phyloP scores from a whole-genome alignment of 2,113 vertebrate genomes.

The Eudyptes chrysolophus region DNA sequence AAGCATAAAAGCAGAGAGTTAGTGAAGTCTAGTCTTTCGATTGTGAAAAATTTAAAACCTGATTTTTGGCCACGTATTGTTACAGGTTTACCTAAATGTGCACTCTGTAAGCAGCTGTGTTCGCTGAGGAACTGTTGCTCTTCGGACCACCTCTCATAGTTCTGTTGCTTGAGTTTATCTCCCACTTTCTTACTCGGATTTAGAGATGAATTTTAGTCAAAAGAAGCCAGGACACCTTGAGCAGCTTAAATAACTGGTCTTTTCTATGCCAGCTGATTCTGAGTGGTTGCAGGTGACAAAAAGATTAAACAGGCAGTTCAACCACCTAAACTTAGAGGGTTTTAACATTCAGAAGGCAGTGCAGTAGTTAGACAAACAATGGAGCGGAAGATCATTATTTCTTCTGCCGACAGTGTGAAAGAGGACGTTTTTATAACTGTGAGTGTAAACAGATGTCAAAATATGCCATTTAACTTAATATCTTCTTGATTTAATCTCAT shows the following conservation, averaged over 20 bases:
- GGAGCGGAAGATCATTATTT: not conserved
- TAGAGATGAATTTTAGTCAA: not conserved
- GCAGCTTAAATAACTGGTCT: not conserved
- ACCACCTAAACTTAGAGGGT: not conserved
- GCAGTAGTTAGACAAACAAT: not conserved
- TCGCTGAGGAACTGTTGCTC: not conserved
- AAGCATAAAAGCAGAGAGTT: not conserved
- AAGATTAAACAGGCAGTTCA: not conserved
- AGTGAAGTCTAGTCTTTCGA: not conserved
- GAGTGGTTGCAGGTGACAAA: not conserved
- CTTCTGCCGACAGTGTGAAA: not conserved
- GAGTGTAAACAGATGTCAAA: conserved; percentile 8
- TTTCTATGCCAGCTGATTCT: not conserved
- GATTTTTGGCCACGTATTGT: not conserved
- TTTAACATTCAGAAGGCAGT: not conserved
- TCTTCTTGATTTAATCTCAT: not conserved
- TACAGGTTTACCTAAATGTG: not conserved
- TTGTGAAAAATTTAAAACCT: not conserved
- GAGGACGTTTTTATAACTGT: not conserved
- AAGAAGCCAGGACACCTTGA: not conserved
- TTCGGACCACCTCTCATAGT: not conserved
- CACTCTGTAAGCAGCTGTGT: not conserved
- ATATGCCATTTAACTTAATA: not conserved
- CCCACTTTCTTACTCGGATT: not conserved
- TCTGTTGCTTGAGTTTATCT: not conserved